Conservation (phyloP, 2,797 vertebrate species). For the Sylvilagus floridanus region DNA sequence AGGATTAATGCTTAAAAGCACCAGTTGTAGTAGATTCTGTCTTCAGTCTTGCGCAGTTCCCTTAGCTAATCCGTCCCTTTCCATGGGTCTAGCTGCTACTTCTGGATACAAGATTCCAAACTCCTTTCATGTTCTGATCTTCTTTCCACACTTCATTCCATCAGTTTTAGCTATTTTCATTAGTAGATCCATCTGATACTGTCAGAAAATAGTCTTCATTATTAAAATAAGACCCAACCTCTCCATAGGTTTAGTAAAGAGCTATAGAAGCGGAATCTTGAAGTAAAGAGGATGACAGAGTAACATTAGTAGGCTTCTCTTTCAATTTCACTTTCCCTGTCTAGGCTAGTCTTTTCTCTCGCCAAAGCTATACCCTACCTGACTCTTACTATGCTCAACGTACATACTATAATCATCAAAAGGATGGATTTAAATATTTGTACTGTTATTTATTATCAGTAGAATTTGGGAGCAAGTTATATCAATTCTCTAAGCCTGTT, state of each 20-base stretch:
- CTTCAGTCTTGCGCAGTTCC: background rate
- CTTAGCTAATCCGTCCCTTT: background rate
- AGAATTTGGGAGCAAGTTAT: conserved; percentile 25
- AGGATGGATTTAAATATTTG: conserved; percentile 46
- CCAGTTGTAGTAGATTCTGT: background rate
- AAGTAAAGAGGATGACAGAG: background rate
- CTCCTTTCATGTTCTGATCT: conserved; percentile 8
- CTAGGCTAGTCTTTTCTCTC: background rate
- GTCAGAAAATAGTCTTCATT: background rate
- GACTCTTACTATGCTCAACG: conserved; percentile 11
- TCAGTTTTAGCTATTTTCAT: background rate
- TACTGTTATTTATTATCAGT: background rate
- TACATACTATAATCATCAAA: background rate
- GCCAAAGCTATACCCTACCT: background rate
- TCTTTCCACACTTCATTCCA: background rate
- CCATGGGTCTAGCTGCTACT: background rate
- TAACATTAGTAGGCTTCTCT: background rate
- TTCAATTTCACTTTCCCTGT: conserved; percentile 17
- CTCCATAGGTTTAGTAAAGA: background rate
- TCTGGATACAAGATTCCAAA: background rate
- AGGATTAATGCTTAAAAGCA: background rate
- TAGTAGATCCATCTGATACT: background rate
- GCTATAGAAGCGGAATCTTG: background rate
- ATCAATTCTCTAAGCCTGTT: conserved; percentile 39
- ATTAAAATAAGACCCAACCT: background rate